Percentiles rank a stretch among this genome's conserved stretches.
phyloP scores from a whole-genome alignment of 1,140 invertebrate species.

The Calosoma granatense region DNA sequence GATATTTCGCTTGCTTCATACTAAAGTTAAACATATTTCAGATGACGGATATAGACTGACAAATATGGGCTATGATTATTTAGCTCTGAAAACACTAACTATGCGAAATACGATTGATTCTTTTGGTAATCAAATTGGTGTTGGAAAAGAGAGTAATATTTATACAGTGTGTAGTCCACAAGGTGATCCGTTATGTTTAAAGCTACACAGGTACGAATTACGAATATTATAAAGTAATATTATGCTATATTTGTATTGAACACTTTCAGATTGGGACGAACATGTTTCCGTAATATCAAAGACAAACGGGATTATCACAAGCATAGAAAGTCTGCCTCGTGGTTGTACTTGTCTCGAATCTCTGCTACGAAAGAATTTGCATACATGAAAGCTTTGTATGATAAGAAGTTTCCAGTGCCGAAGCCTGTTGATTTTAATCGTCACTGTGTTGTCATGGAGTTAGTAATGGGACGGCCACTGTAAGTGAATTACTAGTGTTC shows the following conservation, averaged over 20 bases:
- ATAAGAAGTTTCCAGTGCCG: constrained; percentile 89
- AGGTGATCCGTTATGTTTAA: constrained; percentile 67
- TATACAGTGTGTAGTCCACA: constrained; percentile 77
- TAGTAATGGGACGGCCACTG: constrained; percentile 69
- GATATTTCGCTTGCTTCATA: not conserved
- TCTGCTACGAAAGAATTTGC: constrained; percentile 97
- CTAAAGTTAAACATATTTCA: constrained; percentile 34
- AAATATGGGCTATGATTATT: constrained; percentile 93
- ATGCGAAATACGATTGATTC: constrained; percentile 67
- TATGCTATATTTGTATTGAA: constrained; percentile 19
- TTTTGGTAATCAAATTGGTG: constrained; percentile 97
- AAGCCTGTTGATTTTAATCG: constrained; percentile 91
- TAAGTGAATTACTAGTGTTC: constrained; percentile 39
- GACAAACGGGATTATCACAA: constrained; percentile 96
- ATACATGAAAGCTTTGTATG: constrained; percentile 91
- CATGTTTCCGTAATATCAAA: constrained; percentile 94
- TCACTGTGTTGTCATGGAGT: constrained; percentile 95
- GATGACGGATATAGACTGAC: constrained; percentile 95
- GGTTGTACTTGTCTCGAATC: constrained; percentile 95
- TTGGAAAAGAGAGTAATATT: constrained; percentile 96
- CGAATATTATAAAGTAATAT: constrained; percentile 3
- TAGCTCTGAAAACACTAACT: constrained; percentile 83
- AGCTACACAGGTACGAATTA: constrained; percentile 65
- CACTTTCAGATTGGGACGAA: constrained; percentile 84
- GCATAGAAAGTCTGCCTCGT: constrained; percentile 78